These are phyloP conservation scores for Eumeta japonica DNA, from an alignment of 1,140 invertebrate species.

Conservation along the genomic window DNA sequence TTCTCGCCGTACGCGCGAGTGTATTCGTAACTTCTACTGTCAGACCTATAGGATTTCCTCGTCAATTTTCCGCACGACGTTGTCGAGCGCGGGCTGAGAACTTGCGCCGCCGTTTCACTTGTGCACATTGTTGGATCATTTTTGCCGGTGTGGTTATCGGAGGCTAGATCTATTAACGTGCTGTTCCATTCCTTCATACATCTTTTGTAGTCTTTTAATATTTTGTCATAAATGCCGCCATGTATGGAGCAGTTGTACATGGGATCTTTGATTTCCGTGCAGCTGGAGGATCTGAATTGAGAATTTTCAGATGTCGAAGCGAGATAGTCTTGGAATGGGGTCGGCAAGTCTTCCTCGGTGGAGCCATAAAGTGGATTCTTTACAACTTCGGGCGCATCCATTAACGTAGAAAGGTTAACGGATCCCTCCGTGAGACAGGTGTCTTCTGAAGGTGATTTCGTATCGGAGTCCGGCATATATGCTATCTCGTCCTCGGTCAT, in stretches of 20 bases:
- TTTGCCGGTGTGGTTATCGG: constrained; percentile 26
- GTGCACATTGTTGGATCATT: constrained; percentile 24
- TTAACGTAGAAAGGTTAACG: constrained; percentile 32
- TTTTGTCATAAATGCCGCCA: constrained; percentile 28
- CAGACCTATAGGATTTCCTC: constrained; percentile 13
- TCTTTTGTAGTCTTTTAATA: constrained; percentile 47
- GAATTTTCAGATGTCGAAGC: constrained; percentile 36
- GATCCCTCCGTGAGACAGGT: constrained; percentile 24
- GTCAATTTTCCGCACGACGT: constrained; percentile 28
- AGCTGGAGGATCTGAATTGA: constrained; percentile 39
- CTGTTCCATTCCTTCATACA: constrained; percentile 56
- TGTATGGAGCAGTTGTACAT: constrained; percentile 25
- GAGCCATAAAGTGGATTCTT: constrained; percentile 47
- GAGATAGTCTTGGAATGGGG: constrained; percentile 30
- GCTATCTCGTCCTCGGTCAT: constrained; percentile 43
- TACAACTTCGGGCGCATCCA: constrained; percentile 35
- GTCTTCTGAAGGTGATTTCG: constrained; percentile 36
- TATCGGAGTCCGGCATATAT: constrained; percentile 46
- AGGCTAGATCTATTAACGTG: constrained; percentile 42
- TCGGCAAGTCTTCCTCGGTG: constrained; percentile 26
- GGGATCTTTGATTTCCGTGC: constrained; percentile 42
- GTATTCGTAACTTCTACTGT: constrained; percentile 21
- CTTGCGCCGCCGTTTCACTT: constrained; percentile 37
- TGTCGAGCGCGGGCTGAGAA: constrained; percentile 40
- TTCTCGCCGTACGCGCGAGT: constrained; percentile 7